A percentile compares a stretch with the other conserved stretches of the same genome.
Evolutionary conservation across 2,888 invertebrate genomes (phyloP).

Genomic region (Lithophane leautieri): DNA sequence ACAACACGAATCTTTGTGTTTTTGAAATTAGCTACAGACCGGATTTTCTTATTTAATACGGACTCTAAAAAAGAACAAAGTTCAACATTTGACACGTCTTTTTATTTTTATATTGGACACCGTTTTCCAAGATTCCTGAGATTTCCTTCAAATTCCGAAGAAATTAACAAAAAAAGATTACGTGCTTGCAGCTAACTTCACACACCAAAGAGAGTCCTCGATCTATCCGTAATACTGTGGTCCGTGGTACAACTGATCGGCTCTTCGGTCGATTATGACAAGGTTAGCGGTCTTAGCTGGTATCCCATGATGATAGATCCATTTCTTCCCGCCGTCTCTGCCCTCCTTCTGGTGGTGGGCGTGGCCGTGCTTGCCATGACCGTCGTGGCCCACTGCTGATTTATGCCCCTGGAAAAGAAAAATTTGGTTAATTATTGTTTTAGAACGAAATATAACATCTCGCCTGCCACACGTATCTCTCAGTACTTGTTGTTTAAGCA

Average conservation of each 20-base stretch:
- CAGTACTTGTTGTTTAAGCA: not conserved
- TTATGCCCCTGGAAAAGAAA: slow-evolving; percentile 87
- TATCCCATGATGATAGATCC: slow-evolving; percentile 89
- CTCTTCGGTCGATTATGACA: slow-evolving; percentile 79
- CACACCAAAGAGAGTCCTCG: not conserved
- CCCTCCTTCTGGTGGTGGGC: slow-evolving; percentile 86
- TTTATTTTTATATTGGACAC: not conserved
- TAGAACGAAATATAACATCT: not conserved
- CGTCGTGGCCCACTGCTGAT: slow-evolving; percentile 89
- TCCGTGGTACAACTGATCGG: slow-evolving; percentile 76
- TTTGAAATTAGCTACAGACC: not conserved
- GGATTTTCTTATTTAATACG: not conserved
- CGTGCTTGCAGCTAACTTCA: not conserved
- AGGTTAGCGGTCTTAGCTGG: slow-evolving; percentile 83
- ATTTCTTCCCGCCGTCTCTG: slow-evolving; percentile 89
- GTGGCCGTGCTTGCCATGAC: slow-evolving; percentile 86
- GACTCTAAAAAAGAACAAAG: not conserved
- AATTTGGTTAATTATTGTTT: not conserved
- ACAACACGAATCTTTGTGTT: not conserved
- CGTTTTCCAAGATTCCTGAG: not conserved
- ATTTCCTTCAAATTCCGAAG: not conserved
- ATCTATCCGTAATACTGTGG: slow-evolving; percentile 79
- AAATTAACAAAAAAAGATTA: not conserved
- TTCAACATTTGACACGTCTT: not conserved
- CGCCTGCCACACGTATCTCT: not conserved